phyloP scores from a whole-genome alignment of 2,888 invertebrate genomes.

The Zootermopsis nevadensis region DNA sequence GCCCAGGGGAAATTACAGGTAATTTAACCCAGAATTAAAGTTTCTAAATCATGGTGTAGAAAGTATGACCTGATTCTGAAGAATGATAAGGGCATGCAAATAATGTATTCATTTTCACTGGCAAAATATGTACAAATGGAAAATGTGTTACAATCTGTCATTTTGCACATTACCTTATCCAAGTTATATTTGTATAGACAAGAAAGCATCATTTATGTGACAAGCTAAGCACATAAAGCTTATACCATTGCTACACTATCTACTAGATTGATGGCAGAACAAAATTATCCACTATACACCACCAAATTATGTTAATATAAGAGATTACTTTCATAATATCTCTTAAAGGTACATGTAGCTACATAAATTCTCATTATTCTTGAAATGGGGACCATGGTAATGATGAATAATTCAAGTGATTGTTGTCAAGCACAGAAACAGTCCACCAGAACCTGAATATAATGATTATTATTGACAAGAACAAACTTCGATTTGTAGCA shows the following conservation, averaged over 20 bases:
- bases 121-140: too few species aligned
- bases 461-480: neutral
- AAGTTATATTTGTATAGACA: neutral
- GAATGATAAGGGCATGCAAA: too few species aligned
- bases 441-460: neutral
- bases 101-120: too few species aligned
- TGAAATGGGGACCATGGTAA: neutral
- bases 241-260: neutral
- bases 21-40: too few species aligned
- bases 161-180: neutral
- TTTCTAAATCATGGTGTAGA: too few species aligned
- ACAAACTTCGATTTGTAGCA: neutral
- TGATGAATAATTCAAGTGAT: neutral
- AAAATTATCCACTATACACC: neutral
- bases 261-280: neutral
- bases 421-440: too few species aligned
- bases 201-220: neutral
- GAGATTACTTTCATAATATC: neutral
- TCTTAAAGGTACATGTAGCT: constrained; percentile 27
- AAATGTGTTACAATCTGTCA: too few species aligned
- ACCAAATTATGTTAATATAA: neutral
- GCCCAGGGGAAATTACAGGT: too few species aligned
- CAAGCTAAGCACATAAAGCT: neutral
- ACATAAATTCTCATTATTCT: neutral
- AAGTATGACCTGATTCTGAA: too few species aligned